Evolutionary conservation across 2,888 invertebrate species (phyloP), one percentile per base, ranked within the genome.

Genomic region (Apamea epomidion): DNA sequence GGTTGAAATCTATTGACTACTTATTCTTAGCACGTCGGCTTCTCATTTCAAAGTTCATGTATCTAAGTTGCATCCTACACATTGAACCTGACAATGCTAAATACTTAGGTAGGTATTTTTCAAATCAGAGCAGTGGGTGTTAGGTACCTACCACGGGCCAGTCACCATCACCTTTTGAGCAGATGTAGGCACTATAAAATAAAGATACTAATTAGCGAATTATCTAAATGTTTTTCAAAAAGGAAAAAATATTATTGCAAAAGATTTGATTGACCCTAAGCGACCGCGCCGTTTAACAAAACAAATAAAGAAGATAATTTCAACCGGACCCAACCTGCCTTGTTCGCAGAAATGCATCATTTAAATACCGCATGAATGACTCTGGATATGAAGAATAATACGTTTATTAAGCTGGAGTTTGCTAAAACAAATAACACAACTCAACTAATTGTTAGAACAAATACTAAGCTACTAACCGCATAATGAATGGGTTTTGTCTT

Each of bases 311-410:
- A 18, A 74, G 75, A 42, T 81, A 67, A 70, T 74, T 69, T 65
- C 51, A 68, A 86, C 74, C 74, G 32, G 37, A 71, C 68, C 74
- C 60, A 42, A 58, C 73, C 67, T 68, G 65, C 54, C 37, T 60
- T 58, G 48, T 86, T 84, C 84, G 69, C 83, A 51, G 84, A 86
- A 86, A 62, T 67, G 71, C 71, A 82, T 67, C 18, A 67, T 73
- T 86, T 78, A 71, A 69, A 82, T 84, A 65, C 51, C 64, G 68
- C 83, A 82, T 86, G 86, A 82, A 84, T 86, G 82, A 64, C 62
- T 80, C 69, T 45, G 54, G 69, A 29, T 32, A 74, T n/a, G 7
- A 72, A 82, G 45, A 64, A 76, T 75, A 74, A 74, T 65, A 70
- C 58, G 69, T 76, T 85, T 69, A 73, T 62, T 54, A n/a, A 8